These are phyloP conservation scores for Psephotus haematonotus DNA, from an alignment of 2,113 vertebrate genomes.

Conservation along the genomic window DNA sequence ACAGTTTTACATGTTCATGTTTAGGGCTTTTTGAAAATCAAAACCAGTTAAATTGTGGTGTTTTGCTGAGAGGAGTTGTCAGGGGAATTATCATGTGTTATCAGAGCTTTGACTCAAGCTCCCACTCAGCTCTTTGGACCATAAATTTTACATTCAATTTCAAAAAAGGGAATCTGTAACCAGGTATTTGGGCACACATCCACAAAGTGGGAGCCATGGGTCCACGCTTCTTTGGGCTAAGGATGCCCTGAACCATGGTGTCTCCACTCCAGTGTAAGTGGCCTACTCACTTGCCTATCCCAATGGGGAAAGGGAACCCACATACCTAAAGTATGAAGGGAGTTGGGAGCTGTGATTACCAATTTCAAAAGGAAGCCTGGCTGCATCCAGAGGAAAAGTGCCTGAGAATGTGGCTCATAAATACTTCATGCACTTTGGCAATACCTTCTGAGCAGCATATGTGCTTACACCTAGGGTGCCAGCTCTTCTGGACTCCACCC, in stretches of 20 bases:
- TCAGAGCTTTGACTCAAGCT: background rate
- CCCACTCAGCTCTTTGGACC: background rate
- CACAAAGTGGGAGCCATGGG: background rate
- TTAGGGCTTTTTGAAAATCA: background rate
- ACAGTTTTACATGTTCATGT: background rate
- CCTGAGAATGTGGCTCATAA: background rate
- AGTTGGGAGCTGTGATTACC: background rate
- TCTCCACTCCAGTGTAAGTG: background rate
- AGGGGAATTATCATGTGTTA: background rate
- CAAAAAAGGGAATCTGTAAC: background rate
- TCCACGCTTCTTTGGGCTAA: background rate
- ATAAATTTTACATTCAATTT: background rate
- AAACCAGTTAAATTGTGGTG: background rate
- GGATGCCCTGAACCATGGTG: background rate
- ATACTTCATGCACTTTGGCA: background rate
- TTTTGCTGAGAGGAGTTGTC: background rate
- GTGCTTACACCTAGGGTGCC: background rate
- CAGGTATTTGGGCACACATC: background rate
- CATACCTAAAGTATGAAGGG: background rate
- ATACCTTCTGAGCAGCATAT: background rate
- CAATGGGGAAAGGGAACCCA: background rate
- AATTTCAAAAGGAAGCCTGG: background rate
- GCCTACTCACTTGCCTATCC: background rate
- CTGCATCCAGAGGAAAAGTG: background rate
- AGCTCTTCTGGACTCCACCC: background rate